Conservation (phyloP, 2,113 vertebrate species). For the Bothrops jararaca region DNA sequence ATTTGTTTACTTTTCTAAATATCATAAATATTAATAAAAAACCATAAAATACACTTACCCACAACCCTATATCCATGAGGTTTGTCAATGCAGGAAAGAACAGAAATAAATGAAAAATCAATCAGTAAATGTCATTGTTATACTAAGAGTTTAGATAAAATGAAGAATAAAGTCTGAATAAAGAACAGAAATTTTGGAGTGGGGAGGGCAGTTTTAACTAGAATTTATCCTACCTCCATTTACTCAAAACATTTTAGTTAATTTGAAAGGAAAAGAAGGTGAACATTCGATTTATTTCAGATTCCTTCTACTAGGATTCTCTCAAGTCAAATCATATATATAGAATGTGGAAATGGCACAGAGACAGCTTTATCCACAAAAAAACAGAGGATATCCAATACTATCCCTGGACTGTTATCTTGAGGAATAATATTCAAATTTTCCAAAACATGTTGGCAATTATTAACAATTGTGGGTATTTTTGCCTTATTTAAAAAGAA, state of each 20-base stretch:
- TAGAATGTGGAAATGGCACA: slow-evolving; percentile 56
- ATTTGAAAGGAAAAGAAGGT: slow-evolving; percentile 42
- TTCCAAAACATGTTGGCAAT: slow-evolving; percentile 30
- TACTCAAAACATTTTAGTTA: slow-evolving; percentile 30
- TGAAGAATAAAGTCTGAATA: slow-evolving; percentile 61
- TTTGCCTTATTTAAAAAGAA: slow-evolving; percentile 29
- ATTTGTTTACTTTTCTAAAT: slow-evolving; percentile 20
- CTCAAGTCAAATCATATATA: slow-evolving; percentile 63
- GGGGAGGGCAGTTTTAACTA: slow-evolving; percentile 31
- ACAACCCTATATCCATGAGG: slow-evolving; percentile 83
- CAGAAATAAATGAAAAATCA: slow-evolving; percentile 59
- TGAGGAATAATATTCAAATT: slow-evolving; percentile 40
- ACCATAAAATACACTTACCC: slow-evolving; percentile 82
- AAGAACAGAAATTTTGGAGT: slow-evolving; percentile 56
- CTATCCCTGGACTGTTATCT: slow-evolving; percentile 39
- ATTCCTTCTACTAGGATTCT: slow-evolving; percentile 44
- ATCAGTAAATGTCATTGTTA: slow-evolving; percentile 62
- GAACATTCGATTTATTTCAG: neutral
- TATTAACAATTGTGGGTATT: slow-evolving; percentile 47
- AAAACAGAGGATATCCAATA: slow-evolving; percentile 33
- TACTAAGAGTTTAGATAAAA: slow-evolving; percentile 59
- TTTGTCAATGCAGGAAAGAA: slow-evolving; percentile 65
- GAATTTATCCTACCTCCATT: slow-evolving; percentile 50
- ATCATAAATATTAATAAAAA: neutral
- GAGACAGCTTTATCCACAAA: slow-evolving; percentile 61